phyloP scores from a whole-genome alignment of 2,888 invertebrate genomes.

The Tachina grossa region DNA sequence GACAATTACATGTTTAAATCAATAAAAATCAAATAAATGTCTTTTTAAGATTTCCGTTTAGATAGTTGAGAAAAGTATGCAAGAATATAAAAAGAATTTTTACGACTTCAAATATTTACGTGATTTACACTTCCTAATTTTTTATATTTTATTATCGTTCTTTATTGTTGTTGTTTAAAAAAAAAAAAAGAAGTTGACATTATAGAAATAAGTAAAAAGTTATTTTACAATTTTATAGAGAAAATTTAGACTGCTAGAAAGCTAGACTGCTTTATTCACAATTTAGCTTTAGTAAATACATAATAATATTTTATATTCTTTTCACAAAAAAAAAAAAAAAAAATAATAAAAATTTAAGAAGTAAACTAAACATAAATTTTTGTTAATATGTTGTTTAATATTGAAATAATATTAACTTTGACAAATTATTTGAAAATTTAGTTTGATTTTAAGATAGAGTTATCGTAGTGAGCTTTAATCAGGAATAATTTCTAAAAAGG shows the following conservation, averaged over 20 bases:
- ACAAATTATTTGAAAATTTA: too few relatives aligned
- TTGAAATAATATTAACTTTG: too few relatives aligned
- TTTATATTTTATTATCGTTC: not conserved
- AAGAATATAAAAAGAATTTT: constrained; percentile 24
- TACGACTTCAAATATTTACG: constrained; percentile 21
- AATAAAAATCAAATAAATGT: constrained; percentile 64
- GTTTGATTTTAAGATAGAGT: too few relatives aligned
- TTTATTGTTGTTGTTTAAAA: not conserved
- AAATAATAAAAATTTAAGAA: too few relatives aligned
- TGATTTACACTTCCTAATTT: constrained; percentile 26
- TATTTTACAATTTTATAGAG: not conserved
- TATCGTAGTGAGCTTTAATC: too few relatives aligned
- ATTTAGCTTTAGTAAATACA: too few relatives aligned
- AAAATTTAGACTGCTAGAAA: not conserved
- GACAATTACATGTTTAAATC: constrained; percentile 65
- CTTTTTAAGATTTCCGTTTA: constrained; percentile 39
- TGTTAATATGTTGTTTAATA: too few relatives aligned
- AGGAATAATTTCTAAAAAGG: too few relatives aligned
- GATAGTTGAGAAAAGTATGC: constrained; percentile 13
- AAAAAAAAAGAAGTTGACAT: not conserved
- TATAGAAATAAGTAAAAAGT: not conserved
- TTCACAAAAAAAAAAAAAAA: too few relatives aligned
- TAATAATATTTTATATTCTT: too few relatives aligned
- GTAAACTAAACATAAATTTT: too few relatives aligned
- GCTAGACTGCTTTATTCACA: too few relatives aligned